Evolutionary conservation across 1,140 invertebrate genomes (phyloP).

Genomic region (Heliothis virescens): DNA sequence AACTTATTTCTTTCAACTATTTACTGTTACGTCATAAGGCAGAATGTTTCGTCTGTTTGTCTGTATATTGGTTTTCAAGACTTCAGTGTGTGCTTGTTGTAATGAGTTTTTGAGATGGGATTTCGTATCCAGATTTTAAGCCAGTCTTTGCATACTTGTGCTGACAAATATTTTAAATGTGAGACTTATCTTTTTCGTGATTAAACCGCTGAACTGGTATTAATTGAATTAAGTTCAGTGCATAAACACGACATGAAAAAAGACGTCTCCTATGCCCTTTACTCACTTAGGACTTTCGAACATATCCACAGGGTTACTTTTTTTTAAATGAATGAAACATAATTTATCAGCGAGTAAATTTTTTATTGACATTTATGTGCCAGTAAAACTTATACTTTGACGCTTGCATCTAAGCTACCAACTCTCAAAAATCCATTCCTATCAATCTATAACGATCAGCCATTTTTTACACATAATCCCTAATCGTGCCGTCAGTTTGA

Average conservation of each 20-base stretch:
- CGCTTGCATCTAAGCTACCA: background rate
- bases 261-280: no score
- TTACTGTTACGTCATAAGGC: slow-evolving; percentile 9
- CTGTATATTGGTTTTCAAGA: slow-evolving; percentile 3
- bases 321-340: no score
- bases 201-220: no score
- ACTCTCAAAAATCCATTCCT: background rate
- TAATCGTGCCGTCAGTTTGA: background rate
- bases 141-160: no score
- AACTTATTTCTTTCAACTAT: slow-evolving; percentile 33
- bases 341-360: no score
- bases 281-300: no score
- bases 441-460: background rate
- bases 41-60: slow-evolving; percentile 12
- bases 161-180: no score
- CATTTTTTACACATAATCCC: background rate
- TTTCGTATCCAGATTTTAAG: background rate
- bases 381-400: background rate
- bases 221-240: no score
- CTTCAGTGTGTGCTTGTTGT: slow-evolving; percentile 4
- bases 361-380: no score
- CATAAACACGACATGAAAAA: no score
- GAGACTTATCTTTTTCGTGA: no score
- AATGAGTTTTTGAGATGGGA: slow-evolving; percentile 6
- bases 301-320: no score